Conservation (phyloP, 2,113 vertebrate genomes). For the Lophochroa leadbeateri region DNA sequence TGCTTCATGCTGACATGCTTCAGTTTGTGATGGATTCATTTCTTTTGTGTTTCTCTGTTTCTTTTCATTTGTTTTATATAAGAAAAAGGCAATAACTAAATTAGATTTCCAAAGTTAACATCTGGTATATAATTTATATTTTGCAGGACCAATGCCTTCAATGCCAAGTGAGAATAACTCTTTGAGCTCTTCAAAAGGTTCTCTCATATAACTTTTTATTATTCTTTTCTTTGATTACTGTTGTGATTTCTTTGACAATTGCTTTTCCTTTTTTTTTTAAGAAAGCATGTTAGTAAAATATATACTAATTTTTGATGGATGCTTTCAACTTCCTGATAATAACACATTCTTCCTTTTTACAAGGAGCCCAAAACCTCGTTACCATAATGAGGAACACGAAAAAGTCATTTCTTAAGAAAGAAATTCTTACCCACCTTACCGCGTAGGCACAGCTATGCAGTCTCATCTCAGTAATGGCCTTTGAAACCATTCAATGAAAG, state of each 20-base stretch:
- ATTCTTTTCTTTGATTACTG: neutral
- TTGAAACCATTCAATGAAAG: neutral
- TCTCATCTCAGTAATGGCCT: neutral
- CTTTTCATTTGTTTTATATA: slow-evolving; percentile 17
- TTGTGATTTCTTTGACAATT: neutral
- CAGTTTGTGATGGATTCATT: slow-evolving; percentile 36
- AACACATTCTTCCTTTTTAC: fast-evolving
- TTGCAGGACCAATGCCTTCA: neutral
- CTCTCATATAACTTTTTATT: neutral
- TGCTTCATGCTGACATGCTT: slow-evolving; percentile 1
- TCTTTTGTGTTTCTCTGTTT: neutral
- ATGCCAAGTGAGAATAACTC: slow-evolving; percentile 7
- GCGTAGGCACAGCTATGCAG: neutral
- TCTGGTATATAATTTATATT: slow-evolving; percentile 11
- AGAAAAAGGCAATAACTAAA: slow-evolving; percentile 17
- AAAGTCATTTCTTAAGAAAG: fast-evolving
- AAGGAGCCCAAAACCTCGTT: neutral
- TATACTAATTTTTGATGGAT: neutral
- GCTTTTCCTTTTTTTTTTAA: neutral
- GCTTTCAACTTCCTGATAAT: neutral
- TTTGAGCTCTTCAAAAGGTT: neutral
- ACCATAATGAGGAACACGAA: neutral
- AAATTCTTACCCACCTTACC: neutral
- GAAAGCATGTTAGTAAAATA: neutral
- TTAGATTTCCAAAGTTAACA: slow-evolving; percentile 45